phyloP scores from a whole-genome alignment of 64 coral and sea anemone species.

The Cladopsammia gracilis region DNA sequence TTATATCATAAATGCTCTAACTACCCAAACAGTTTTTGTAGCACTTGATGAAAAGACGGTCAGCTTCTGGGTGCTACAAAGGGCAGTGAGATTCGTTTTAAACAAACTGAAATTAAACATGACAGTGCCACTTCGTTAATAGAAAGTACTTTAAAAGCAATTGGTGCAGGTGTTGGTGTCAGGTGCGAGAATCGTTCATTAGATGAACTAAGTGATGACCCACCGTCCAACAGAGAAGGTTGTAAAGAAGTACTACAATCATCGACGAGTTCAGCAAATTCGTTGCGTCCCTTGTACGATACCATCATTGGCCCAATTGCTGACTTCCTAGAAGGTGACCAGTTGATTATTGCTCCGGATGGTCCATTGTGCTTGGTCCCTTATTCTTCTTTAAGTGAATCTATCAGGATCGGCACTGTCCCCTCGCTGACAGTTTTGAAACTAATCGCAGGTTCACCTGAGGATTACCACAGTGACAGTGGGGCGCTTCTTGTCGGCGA shows the following conservation, averaged over 20 bases:
- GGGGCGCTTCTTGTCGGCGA: slow-evolving; percentile 41
- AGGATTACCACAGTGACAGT: not conserved
- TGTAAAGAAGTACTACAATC: not conserved
- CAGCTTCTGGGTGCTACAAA: no score
- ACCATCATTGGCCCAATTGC: not conserved
- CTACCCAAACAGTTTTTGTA: no score
- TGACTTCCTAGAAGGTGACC: slow-evolving; percentile 6
- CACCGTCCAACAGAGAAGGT: no score
- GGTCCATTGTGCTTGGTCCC: slow-evolving; percentile 39
- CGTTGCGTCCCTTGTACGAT: not conserved
- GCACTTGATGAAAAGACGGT: no score
- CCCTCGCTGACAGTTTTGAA: slow-evolving; percentile 33
- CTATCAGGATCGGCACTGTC: not conserved
- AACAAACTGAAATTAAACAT: no score
- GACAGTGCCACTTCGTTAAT: no score
- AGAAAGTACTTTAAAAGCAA: no score
- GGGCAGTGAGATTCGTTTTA: no score
- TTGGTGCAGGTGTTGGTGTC: no score
- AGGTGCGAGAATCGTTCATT: no score
- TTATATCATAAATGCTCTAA: no score
- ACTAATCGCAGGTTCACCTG: not conserved
- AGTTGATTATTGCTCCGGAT: slow-evolving; percentile 58
- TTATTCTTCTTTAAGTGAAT: slow-evolving; percentile 25
- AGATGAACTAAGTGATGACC: no score
- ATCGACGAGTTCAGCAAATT: not conserved